Percentiles rank a stretch among this genome's conserved stretches.
Evolutionary conservation across 2,797 vertebrate species (phyloP).

Genomic region (Microhierax caerulescens): DNA sequence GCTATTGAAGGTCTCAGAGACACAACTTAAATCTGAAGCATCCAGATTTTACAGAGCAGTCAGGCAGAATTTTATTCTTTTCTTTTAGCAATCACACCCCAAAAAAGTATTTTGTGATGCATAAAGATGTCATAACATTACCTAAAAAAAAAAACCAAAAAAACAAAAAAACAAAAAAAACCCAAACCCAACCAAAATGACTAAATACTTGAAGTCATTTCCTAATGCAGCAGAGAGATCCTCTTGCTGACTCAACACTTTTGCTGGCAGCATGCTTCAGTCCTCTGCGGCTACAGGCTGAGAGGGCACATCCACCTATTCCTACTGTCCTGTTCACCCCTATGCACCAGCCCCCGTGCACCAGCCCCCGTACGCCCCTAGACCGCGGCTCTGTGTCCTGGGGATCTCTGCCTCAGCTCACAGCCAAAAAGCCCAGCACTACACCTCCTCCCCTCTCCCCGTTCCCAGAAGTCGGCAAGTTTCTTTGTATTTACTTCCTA

Average conservation of each 20-base stretch:
- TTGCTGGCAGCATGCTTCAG: neutral
- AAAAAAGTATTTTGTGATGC: neutral
- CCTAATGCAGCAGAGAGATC: neutral
- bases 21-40: neutral
- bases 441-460: neutral
- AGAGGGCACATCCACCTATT: neutral
- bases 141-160: neutral
- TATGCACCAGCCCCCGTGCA: accelerated
- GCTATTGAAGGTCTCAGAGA: neutral
- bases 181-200: neutral
- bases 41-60: neutral
- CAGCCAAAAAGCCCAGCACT: accelerated
- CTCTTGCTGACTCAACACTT: constrained; percentile 3
- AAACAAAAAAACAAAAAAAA: too few relatives aligned
- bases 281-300: neutral
- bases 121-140: accelerated
- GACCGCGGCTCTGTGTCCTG: neutral
- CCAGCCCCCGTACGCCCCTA: neutral
- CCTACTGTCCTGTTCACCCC: neutral
- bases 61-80: neutral
- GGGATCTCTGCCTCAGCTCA: neutral
- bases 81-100: neutral
- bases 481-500: constrained; percentile 53
- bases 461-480: neutral
- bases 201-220: neutral